These are phyloP conservation scores for Tupaia chinensis DNA, from an alignment of 2,113 vertebrate genomes.

Conservation along the genomic window DNA sequence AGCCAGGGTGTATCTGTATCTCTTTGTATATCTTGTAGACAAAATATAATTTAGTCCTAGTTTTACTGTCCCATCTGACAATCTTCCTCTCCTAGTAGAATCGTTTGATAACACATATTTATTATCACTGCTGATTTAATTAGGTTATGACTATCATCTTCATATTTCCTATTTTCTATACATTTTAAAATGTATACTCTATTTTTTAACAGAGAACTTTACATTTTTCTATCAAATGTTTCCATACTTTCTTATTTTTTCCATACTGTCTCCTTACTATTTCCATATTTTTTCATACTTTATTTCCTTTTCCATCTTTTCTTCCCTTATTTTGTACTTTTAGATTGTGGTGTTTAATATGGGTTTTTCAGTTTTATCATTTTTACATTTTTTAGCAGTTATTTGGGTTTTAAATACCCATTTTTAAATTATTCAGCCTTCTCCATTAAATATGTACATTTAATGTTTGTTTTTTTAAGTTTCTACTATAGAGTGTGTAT, in stretches of 20 bases:
- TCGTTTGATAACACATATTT: background rate
- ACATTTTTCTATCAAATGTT: no score
- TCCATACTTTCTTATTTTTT: no score
- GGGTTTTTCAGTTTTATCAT: background rate
- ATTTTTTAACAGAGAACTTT: no score
- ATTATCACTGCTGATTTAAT: background rate
- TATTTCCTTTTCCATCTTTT: background rate
- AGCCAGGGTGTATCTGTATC: background rate
- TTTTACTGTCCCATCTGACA: constrained; percentile 29
- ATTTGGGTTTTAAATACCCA: background rate
- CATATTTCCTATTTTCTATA: background rate
- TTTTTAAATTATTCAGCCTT: background rate
- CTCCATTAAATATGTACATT: background rate
- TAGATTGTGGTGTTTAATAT: background rate
- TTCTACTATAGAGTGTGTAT: background rate
- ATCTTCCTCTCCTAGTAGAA: background rate
- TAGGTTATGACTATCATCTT: background rate
- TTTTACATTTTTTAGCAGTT: background rate
- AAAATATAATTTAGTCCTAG: background rate
- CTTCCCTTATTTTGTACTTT: background rate
- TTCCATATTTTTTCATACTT: background rate
- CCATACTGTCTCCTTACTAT: no score
- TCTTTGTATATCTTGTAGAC: background rate
- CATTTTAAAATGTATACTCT: background rate
- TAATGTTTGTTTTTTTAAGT: background rate